phyloP scores from a whole-genome alignment of 2,888 invertebrate species.

The Oligia strigilis region DNA sequence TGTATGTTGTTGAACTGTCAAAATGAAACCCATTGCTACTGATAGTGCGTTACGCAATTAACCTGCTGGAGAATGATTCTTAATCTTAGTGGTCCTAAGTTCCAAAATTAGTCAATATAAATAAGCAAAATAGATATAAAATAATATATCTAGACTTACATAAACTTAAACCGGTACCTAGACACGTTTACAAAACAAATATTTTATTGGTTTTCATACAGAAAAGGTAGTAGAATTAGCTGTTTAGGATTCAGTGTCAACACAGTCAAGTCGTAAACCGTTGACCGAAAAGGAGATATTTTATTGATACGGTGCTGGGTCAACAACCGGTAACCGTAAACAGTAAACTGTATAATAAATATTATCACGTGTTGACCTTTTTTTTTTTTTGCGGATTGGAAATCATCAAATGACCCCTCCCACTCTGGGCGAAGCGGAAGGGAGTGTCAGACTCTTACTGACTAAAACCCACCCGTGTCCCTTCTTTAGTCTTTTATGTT shows the following conservation, averaged over 20 bases:
- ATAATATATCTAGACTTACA: too few species aligned
- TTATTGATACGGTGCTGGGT: slow-evolving; percentile 38
- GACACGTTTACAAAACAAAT: slow-evolving; percentile 41
- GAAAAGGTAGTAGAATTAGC: slow-evolving; percentile 3
- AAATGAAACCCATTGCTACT: too few species aligned
- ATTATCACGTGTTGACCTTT: slow-evolving; percentile 7
- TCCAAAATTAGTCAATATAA: neutral
- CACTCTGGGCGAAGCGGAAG: too few species aligned
- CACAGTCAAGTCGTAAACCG: slow-evolving; percentile 26
- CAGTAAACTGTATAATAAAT: slow-evolving; percentile 1
- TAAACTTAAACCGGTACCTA: neutral
- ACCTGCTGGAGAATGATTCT: too few species aligned
- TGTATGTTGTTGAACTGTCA: too few species aligned
- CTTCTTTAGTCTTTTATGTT: too few species aligned
- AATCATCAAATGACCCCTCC: too few species aligned
- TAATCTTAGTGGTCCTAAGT: neutral
- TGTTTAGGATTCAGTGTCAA: slow-evolving; percentile 46
- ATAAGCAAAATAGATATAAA: neutral
- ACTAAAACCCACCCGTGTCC: too few species aligned
- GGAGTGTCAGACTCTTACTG: too few species aligned
- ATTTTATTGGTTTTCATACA: slow-evolving; percentile 16
- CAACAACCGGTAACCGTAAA: slow-evolving; percentile 25
- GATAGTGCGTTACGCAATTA: too few species aligned
- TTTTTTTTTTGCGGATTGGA: too few species aligned
- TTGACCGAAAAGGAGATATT: slow-evolving; percentile 44